Evolutionary conservation across 2,797 vertebrate genomes (phyloP), one percentile per base, ranked within the genome.

Genomic region (Bovichtus variegatus): DNA sequence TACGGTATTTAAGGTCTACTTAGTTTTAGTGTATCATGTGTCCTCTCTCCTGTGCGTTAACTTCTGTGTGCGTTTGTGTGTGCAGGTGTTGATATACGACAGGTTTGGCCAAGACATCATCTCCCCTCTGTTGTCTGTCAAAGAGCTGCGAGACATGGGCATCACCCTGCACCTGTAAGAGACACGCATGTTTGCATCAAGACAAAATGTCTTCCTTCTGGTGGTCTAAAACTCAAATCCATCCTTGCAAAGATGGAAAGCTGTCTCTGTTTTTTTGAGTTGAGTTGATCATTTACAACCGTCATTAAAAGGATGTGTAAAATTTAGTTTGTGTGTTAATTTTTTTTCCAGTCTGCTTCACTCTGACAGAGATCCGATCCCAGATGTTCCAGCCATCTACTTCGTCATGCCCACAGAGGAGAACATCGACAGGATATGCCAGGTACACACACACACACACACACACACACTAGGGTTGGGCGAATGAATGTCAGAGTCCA

Each of bases 391-490:
- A 63, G 97, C 98, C 58, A 83, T 99, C 81, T 99, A 98, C 90
- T 99, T 99, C 80, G 91, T 99, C 67, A 98, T 99, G 97, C 98
- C 98, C 84, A 98, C 97, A 81, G 98, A 99, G 90, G 98, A 99
- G 94, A 99, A 99, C 90, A 96, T 98, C 76, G 97, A 99, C 92
- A 95, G 98, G 86, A 96, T 99, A 86, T 99, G 98, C 81, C 98
- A 99, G 97, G 98, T 98, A 72, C 46, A 38, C 10, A 47, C 58
- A 49, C 34, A 27, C 31, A 31, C 50, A 27, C 41, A 59, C 21
- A 25, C 27, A 36, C 31, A 47, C 53, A 43, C 16, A 66, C 25
- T n/a, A n/a, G n/a, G n/a, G n/a, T n/a, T n/a, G n/a, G n/a, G n/a
- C n/a, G n/a, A n/a, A n/a, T n/a, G n/a, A n/a, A n/a, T n/a, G n/a